phyloP scores from a whole-genome alignment of 2,888 invertebrate species.

The Disparrhopalites patrizii region DNA sequence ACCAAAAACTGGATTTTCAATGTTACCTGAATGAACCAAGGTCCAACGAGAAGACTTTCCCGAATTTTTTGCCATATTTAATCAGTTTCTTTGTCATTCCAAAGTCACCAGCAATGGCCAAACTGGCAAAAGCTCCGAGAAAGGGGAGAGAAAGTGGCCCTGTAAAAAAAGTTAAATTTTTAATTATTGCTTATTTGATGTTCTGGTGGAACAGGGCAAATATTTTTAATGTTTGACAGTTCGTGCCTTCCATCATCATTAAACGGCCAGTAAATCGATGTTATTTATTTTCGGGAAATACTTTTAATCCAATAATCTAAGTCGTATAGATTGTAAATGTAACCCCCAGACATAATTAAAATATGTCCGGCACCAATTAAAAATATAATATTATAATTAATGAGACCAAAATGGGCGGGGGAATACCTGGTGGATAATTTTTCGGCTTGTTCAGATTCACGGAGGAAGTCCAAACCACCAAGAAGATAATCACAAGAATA shows the following conservation, averaged over 20 bases:
- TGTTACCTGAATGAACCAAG: constrained; percentile 6
- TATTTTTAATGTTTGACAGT: too few species aligned
- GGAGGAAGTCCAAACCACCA: neutral
- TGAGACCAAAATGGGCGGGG: too few species aligned
- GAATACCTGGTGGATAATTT: neutral
- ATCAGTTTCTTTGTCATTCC: neutral
- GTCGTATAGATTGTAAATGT: neutral
- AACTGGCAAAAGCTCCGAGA: neutral
- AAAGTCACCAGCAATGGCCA: constrained; percentile 7
- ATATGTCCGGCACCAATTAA: neutral
- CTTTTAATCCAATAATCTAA: too few species aligned
- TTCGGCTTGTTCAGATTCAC: neutral
- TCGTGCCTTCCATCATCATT: too few species aligned
- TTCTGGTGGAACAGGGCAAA: too few species aligned
- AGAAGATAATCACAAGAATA: neutral
- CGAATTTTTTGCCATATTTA: constrained; percentile 9
- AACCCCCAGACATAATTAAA: neutral
- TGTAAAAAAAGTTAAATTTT: neutral
- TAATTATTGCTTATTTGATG: neutral
- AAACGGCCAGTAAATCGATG: too few species aligned
- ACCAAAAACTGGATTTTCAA: too few species aligned
- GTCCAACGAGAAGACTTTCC: constrained; percentile 10
- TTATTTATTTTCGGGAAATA: too few species aligned
- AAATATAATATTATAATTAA: too few species aligned
- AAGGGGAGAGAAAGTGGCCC: constrained; percentile 6